Percentiles rank a stretch among this genome's conserved stretches.
These are phyloP conservation scores for Phortica magna DNA, from an alignment of 2,888 invertebrate species.

Conservation along the genomic window DNA sequence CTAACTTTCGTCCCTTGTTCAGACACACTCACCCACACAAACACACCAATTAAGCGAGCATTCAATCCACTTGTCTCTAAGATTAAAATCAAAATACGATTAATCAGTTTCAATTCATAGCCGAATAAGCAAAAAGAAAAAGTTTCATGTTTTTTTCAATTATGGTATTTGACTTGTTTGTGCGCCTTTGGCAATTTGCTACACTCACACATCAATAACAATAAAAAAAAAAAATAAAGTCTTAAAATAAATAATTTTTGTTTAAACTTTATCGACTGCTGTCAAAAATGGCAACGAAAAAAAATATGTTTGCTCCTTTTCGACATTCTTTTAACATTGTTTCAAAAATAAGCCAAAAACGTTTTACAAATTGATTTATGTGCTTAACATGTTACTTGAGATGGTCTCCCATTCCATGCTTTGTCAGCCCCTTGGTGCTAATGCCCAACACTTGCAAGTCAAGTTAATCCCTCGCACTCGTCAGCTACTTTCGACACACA, in stretches of 20 bases:
- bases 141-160: neutral
- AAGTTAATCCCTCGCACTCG: constrained; percentile 30
- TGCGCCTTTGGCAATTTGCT: constrained; percentile 37
- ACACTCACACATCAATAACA: constrained; percentile 33
- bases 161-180: constrained; percentile 5
- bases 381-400: constrained; percentile 66
- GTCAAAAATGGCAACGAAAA: constrained; percentile 43
- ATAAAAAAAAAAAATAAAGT: constrained; percentile 50
- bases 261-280: constrained; percentile 45
- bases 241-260: constrained; percentile 51
- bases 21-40: constrained; percentile 49
- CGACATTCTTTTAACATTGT: constrained; percentile 51
- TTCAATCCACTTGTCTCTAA: constrained; percentile 60
- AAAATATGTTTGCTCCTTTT: constrained; percentile 3
- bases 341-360: constrained; percentile 64
- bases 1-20: neutral
- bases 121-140: constrained; percentile 17
- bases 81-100: constrained; percentile 60
- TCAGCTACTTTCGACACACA: constrained; percentile 56
- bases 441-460: neutral
- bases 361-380: constrained; percentile 74
- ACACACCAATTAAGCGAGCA: constrained; percentile 70
- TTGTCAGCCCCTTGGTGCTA: neutral
- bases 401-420: neutral
- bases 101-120: constrained; percentile 54